phyloP scores from a whole-genome alignment of 2,797 vertebrate genomes.

The Chloroceryle inda region DNA sequence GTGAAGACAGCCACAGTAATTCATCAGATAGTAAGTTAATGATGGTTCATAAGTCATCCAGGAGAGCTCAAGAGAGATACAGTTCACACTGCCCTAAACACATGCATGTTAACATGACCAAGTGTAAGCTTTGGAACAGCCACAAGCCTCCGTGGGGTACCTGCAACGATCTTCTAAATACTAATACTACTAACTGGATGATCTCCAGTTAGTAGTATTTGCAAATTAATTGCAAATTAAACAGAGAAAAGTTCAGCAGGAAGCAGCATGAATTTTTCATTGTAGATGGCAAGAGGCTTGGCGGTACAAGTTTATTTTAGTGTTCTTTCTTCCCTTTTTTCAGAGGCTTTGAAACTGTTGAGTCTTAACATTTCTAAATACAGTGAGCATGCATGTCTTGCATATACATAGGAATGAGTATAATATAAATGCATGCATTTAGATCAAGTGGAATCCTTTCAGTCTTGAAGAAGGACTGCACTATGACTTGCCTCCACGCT shows the following conservation, averaged over 20 bases:
- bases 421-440: not conserved
- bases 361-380: not conserved
- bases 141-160: not conserved
- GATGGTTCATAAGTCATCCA: not conserved
- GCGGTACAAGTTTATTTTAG: not conserved
- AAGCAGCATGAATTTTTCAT: not conserved
- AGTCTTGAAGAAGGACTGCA: not conserved
- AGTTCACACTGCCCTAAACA: not conserved
- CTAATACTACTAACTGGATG: not conserved
- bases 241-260: not conserved
- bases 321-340: not conserved
- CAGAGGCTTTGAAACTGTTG: not conserved
- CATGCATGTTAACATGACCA: not conserved
- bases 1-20: not conserved
- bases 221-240: not conserved
- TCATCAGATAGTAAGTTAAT: not conserved
- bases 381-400: accelerated
- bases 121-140: not conserved
- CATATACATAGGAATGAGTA: accelerated
- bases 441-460: not conserved
- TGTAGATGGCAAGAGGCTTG: not conserved
- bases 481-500: constrained; percentile 79
- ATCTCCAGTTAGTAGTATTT: not conserved
- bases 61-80: not conserved
- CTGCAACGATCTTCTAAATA: not conserved